These are phyloP conservation scores for Oreochromis tanganicae DNA, from an alignment of 2,113 vertebrate genomes.

Conservation along the genomic window DNA sequence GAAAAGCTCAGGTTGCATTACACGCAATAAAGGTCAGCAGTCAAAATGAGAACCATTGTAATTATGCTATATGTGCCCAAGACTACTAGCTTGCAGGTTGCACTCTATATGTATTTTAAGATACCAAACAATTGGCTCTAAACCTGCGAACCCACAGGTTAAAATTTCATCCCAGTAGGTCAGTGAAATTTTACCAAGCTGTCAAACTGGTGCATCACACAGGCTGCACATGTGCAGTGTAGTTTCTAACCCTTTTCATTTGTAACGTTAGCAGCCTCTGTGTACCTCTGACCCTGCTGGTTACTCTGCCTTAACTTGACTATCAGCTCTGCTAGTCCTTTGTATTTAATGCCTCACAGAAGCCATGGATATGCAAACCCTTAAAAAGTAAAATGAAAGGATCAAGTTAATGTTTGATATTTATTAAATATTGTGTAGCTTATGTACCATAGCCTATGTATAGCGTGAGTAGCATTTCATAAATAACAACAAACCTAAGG, in stretches of 20 bases:
- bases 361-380: not conserved
- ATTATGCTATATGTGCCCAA: not conserved
- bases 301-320: too few species aligned
- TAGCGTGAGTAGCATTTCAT: fast-evolving
- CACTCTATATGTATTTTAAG: not conserved
- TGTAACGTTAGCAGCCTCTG: not conserved
- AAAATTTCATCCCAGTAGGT: not conserved
- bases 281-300: not conserved
- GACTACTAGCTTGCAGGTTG: not conserved
- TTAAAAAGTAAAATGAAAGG: not conserved
- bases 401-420: not conserved
- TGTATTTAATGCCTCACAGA: not conserved
- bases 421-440: not conserved
- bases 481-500: not conserved
- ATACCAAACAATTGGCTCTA: not conserved
- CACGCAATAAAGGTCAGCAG: not conserved
- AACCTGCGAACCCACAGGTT: not conserved
- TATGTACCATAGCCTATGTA: not conserved
- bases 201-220: not conserved
- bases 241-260: not conserved
- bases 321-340: not conserved
- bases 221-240: not conserved
- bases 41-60: not conserved
- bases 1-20: not conserved
- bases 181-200: not conserved